Base-by-base conservation (phyloP, 2,888 invertebrate genomes). In the Argyresthia albistria region DNA sequence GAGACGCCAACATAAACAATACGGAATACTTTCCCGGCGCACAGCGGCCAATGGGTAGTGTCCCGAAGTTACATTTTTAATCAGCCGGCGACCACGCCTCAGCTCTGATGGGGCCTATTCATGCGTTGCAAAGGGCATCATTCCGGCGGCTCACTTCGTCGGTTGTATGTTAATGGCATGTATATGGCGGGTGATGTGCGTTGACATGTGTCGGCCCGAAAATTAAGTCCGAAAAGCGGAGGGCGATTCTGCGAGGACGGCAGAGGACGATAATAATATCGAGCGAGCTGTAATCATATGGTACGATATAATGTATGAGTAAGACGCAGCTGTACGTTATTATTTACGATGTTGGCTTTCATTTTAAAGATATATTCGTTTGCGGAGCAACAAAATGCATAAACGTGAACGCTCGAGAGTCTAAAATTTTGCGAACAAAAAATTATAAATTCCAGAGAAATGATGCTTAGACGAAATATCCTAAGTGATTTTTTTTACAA, bases 71-170 rank as follows among this genome's bases (percentile, higher is more conserved):
- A 76, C 77, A 73, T 83, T 80, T 60, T 83, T 80, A 84, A 82
- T 81, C 79, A 82, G 76, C 77, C 76, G 72, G 65, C 70, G 75
- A 71, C 81, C 79, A 78, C 78, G 75, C 80, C 80, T 70, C 63
- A 62, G 59, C 65, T 69, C 70, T 73, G 70, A 71, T 71, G 72
- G 70, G 68, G 50, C 67, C 75, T 76, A 77, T 80, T 78, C 78
- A 80, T 74, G 77, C 76, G 76, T 72, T 73, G 70, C 73, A 70
- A 75, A 75, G 73, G 78, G 73, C 75, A 73, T 73, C 70, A 70
- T 70, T 75, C 70, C 69, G 64, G 63, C 67, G 70, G 70, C 67
- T 75, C 73, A 71, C 70, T 75, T 75, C 76, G 73, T 71, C 71
- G 61, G 65, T 62, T 66, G 71, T 79, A 78, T 80, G 80, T 73